Base-by-base conservation (phyloP, 2,888 invertebrate species). In the Stictocephala bisonia region DNA sequence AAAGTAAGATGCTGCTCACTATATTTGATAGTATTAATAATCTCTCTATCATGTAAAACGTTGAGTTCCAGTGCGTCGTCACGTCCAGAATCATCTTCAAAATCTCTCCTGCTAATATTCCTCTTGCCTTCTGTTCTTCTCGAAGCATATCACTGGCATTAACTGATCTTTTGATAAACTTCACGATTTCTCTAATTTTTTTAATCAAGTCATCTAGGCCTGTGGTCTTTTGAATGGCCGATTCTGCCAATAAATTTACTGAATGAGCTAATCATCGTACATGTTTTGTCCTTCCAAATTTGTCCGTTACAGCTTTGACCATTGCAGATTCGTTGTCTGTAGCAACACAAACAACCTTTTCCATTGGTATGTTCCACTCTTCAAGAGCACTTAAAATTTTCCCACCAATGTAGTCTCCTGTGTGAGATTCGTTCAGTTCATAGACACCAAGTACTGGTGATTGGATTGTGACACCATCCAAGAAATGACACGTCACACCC, bases 281-380 rank as follows among this genome's bases (percentile, higher is more conserved):
- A 26, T 48, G 50, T 26, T 48, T 67, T n/a, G 41, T 26, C 48
- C 29, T 48, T 4, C 44, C 67, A 44, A 67, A 67, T 18, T 6
- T 44, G 29, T 66, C 20, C 18, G 2, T 9, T 9, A 48, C 67
- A 2, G 44, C 41, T 26, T 67, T 67, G 2, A 67, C 67, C 20
- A 48, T 44, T 29, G 68, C 26, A 9, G 50, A 3, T 31, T 69
- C 68, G 29, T 69, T 51, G 13, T 69, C 68, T 20, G 68, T 69
- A 0, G 27, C 51, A 27, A 69, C 22, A 4, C 9, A 50, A 15
- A 2, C n/a, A 1, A 69, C 26, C 20, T 51, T 69, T 13, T 6
- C 18, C 24, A 18, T 22, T 13, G 20, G 15, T n/a, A 27, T 51
- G 11, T 69, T 13, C 51, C 68, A 51, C 18, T 51, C 31, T 20